Conservation (phyloP, 2,113 vertebrate genomes). For the Pomatostomus ruficeps region DNA sequence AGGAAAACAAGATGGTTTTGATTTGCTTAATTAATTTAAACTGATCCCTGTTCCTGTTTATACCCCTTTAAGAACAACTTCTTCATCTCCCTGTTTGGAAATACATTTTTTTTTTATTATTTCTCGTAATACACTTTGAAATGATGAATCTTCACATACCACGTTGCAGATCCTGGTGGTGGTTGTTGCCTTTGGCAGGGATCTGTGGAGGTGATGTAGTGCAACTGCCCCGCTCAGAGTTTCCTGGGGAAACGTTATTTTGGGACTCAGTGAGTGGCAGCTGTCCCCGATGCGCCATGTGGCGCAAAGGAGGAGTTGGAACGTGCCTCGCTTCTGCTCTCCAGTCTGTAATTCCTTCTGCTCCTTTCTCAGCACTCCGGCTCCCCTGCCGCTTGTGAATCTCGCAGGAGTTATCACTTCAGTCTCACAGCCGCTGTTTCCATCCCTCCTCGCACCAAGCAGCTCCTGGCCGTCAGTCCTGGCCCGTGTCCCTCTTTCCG, state of each 20-base stretch:
- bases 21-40: neutral
- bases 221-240: neutral
- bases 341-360: neutral
- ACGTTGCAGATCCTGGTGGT: fast-evolving
- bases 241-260: neutral
- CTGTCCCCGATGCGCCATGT: neutral
- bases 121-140: neutral
- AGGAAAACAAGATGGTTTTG: neutral
- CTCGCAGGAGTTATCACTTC: neutral
- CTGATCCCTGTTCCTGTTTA: fast-evolving
- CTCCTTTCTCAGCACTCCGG: neutral
- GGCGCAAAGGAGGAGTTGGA: neutral
- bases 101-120: fast-evolving
- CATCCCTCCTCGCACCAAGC: neutral
- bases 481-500: neutral
- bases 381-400: neutral
- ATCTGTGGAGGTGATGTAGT: neutral
- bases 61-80: neutral
- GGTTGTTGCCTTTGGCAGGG: neutral
- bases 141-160: neutral
- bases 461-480: neutral
- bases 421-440: neutral
- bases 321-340: neutral
- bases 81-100: neutral
- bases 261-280: neutral